These are phyloP conservation scores for Climacteris rufus DNA, from an alignment of 2,113 vertebrate genomes.

Conservation along the genomic window DNA sequence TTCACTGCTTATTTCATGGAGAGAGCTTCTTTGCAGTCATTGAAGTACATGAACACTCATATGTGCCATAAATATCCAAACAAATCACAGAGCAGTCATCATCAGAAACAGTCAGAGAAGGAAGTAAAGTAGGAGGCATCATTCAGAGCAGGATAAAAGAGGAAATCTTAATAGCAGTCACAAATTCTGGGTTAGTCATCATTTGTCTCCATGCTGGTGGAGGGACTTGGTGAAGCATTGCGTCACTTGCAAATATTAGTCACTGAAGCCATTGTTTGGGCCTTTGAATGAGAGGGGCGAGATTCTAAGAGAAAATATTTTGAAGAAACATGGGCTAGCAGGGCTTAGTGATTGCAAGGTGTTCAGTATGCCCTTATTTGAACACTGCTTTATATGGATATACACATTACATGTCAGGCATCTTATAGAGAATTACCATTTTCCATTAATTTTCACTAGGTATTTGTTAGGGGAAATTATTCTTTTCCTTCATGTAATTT, in stretches of 20 bases:
- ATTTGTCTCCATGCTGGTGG: background rate
- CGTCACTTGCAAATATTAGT: slow-evolving; percentile 4
- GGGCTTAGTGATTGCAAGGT: background rate
- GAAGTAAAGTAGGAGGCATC: slow-evolving; percentile 9
- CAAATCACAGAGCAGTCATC: slow-evolving; percentile 2
- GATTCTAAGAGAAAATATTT: background rate
- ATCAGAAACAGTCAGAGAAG: slow-evolving; percentile 9
- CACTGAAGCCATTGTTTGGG: background rate
- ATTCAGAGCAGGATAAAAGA: slow-evolving; percentile 10
- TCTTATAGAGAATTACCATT: background rate
- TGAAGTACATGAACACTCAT: background rate
- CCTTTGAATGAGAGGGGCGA: background rate
- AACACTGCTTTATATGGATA: background rate
- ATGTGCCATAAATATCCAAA: slow-evolving; percentile 18
- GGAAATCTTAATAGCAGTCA: background rate
- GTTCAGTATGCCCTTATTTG: background rate
- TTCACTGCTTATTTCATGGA: background rate
- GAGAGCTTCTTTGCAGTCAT: background rate
- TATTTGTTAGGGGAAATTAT: background rate
- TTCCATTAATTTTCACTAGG: background rate
- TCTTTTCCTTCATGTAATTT: background rate
- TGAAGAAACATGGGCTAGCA: background rate
- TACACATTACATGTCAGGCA: background rate
- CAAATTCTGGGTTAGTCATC: slow-evolving; percentile 42
- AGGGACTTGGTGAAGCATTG: background rate